Percentiles rank a stretch among this genome's conserved stretches.
These are phyloP conservation scores for Drosophila prostipennis DNA, from an alignment of 2,888 invertebrate species.

Conservation along the genomic window DNA sequence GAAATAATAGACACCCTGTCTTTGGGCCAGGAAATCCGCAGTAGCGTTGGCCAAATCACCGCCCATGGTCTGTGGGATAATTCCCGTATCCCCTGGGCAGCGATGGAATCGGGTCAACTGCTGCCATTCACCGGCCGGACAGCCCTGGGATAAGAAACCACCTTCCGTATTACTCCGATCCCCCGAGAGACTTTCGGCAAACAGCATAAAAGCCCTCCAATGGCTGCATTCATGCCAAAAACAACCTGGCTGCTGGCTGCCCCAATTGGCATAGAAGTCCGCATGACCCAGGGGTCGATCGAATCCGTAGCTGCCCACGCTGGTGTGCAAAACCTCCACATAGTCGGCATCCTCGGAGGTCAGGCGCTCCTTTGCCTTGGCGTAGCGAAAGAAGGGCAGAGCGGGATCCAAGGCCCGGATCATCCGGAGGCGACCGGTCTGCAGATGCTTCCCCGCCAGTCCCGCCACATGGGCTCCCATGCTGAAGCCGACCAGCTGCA, in stretches of 20 bases:
- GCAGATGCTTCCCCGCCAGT: slow-evolving; percentile 84
- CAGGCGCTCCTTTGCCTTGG: slow-evolving; percentile 82
- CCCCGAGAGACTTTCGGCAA: slow-evolving; percentile 62
- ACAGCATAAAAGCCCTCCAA: slow-evolving; percentile 80
- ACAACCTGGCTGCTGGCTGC: slow-evolving; percentile 87
- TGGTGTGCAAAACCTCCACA: slow-evolving; percentile 90
- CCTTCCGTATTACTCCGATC: neutral
- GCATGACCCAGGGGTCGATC: slow-evolving; percentile 85
- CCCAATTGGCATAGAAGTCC: slow-evolving; percentile 87
- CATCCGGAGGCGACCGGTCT: slow-evolving; percentile 73
- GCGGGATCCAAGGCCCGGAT: slow-evolving; percentile 88
- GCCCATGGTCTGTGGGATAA: slow-evolving; percentile 60
- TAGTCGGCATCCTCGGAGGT: slow-evolving; percentile 88
- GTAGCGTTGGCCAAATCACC: slow-evolving; percentile 65
- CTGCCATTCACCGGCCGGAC: slow-evolving; percentile 66
- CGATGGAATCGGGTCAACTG: slow-evolving; percentile 67
- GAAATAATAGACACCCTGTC: slow-evolving; percentile 79
- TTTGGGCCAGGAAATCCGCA: slow-evolving; percentile 52
- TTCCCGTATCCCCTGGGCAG: slow-evolving; percentile 62
- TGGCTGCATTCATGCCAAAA: slow-evolving; percentile 82
- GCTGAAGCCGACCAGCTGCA: slow-evolving; percentile 85
- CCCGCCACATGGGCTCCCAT: slow-evolving; percentile 87
- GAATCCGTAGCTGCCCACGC: slow-evolving; percentile 84
- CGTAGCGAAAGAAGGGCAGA: slow-evolving; percentile 77
- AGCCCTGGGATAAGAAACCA: slow-evolving; percentile 68